phyloP scores from a whole-genome alignment of 2,888 invertebrate species.

The Philereme transversata region DNA sequence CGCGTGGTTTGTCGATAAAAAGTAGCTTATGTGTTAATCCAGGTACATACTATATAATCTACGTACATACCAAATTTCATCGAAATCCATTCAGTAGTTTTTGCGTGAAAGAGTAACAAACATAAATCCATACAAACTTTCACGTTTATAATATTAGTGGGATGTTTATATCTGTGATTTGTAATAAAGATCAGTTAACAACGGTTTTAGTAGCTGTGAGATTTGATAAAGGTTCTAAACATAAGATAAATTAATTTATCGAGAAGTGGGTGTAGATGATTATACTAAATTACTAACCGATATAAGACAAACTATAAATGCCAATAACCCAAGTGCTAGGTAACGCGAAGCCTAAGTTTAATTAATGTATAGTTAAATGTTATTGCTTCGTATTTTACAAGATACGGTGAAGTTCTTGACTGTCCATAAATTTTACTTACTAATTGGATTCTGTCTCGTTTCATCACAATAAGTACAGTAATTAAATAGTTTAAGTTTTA shows the following conservation, averaged over 20 bases:
- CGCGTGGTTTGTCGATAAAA: too few species aligned
- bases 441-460: background rate
- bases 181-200: background rate
- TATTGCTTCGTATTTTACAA: background rate
- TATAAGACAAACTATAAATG: background rate
- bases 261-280: slow-evolving; percentile 11
- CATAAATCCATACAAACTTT: too few species aligned
- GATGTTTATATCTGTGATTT: too few species aligned
- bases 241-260: background rate
- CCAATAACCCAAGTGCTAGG: background rate
- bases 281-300: background rate
- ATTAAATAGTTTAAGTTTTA: background rate
- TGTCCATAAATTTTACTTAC: background rate
- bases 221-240: background rate
- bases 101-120: too few species aligned
- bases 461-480: background rate
- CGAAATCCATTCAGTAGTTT: too few species aligned
- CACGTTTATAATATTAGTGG: too few species aligned
- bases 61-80: too few species aligned
- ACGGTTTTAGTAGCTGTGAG: too few species aligned
- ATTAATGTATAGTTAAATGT: slow-evolving; percentile 1
- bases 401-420: background rate
- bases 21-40: too few species aligned
- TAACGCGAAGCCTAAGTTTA: background rate
- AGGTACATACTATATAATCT: too few species aligned